These are phyloP conservation scores for Drosophila mettleri DNA, from an alignment of 2,888 invertebrate genomes.

Conservation along the genomic window DNA sequence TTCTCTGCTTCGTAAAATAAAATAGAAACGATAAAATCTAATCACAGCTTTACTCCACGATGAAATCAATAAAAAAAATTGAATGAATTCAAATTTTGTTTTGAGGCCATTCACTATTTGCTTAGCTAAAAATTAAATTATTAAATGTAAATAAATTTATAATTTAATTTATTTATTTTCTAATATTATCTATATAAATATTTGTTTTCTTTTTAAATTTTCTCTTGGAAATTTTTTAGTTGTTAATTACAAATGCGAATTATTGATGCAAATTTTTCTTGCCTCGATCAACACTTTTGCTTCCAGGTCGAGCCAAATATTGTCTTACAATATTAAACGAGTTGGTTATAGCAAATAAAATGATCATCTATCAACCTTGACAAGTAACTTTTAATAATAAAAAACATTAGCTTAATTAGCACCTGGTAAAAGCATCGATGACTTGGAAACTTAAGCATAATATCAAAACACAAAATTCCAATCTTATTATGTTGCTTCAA, in stretches of 20 bases:
- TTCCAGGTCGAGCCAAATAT: neutral
- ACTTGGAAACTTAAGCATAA: neutral
- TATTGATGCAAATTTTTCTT: neutral
- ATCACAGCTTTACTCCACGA: neutral
- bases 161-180: neutral
- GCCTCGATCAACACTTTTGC: neutral
- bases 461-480: neutral
- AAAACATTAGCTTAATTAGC: neutral
- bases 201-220: neutral
- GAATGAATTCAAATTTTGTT: neutral
- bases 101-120: neutral
- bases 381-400: slow-evolving; percentile 1
- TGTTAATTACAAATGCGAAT: neutral
- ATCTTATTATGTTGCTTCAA: neutral
- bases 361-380: neutral
- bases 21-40: neutral
- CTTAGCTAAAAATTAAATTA: no score
- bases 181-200: neutral
- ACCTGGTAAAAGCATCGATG: neutral
- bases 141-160: no score
- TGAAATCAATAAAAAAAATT: neutral
- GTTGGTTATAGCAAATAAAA: neutral
- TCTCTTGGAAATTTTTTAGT: neutral
- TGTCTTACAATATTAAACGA: neutral
- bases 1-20: neutral